A percentile compares a stretch with the other conserved stretches of the same genome.
These are phyloP conservation scores for Scomberomorus guttatus DNA, from an alignment of 2,797 vertebrate species.

Conservation along the genomic window DNA sequence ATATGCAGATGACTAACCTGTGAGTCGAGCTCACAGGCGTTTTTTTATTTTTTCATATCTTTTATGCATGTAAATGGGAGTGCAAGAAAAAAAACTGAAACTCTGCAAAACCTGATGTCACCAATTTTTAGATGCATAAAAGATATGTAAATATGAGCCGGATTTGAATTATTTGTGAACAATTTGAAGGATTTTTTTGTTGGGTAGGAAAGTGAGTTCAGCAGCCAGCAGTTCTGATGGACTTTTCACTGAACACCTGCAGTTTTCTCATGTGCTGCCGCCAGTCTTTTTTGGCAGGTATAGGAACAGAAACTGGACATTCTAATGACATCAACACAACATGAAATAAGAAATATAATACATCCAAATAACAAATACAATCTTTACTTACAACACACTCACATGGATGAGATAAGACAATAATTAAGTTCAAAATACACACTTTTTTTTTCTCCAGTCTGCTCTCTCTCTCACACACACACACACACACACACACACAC, in stretches of 20 bases:
- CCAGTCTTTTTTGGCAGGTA: slow-evolving; percentile 48
- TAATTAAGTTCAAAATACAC: slow-evolving; percentile 45
- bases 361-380: slow-evolving; percentile 66
- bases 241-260: not conserved
- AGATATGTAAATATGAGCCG: slow-evolving; percentile 13
- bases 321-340: slow-evolving; percentile 72
- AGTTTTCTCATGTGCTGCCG: slow-evolving; percentile 46
- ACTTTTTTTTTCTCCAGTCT: slow-evolving; percentile 31
- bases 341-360: slow-evolving; percentile 63
- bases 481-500: slow-evolving; percentile 23
- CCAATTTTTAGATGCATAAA: slow-evolving; percentile 1
- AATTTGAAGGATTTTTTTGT: slow-evolving; percentile 1
- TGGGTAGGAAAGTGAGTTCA: not conserved
- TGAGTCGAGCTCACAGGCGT: not conserved
- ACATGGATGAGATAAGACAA: slow-evolving; percentile 60
- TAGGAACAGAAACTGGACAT: slow-evolving; percentile 33
- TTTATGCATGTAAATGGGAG: slow-evolving; percentile 6
- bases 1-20: slow-evolving; percentile 3
- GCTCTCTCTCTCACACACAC: slow-evolving; percentile 3
- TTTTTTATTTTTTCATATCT: slow-evolving; percentile 25
- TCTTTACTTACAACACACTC: slow-evolving; percentile 54
- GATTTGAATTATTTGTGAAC: not conserved
- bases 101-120: not conserved
- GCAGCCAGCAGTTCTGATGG: not conserved
- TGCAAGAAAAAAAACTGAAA: not conserved